Conservation (phyloP, 2,888 invertebrate species). For the Acleris laterana region DNA sequence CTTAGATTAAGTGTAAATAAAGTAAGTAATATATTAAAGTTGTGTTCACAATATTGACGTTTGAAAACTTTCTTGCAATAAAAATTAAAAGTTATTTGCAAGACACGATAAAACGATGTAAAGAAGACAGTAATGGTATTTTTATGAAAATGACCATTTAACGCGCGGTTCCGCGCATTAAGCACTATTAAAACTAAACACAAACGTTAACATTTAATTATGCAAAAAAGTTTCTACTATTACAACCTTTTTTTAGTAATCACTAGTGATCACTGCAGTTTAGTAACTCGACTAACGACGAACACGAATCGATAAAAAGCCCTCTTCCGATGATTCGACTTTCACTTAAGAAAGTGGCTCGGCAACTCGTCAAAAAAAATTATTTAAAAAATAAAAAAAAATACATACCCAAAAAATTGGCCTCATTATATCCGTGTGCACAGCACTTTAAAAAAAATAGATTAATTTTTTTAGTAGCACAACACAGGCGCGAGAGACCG, state of each 20-base stretch:
- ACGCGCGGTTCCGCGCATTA: conserved; percentile 26
- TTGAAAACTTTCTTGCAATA: too few relatives aligned
- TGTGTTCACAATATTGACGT: not conserved
- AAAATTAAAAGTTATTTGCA: not conserved
- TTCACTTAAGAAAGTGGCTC: conserved; percentile 71
- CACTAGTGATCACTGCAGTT: not conserved
- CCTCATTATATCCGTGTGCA: conserved; percentile 79
- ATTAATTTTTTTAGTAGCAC: conserved; percentile 62
- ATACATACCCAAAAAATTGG: conserved; percentile 77
- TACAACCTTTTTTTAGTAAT: conserved; percentile 38
- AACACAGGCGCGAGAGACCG: conserved; percentile 76
- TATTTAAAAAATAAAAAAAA: conserved; percentile 39
- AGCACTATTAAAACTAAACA: conserved; percentile 21
- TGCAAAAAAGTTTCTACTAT: conserved; percentile 33
- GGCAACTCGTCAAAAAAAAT: conserved; percentile 39
- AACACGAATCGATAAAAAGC: conserved; percentile 58
- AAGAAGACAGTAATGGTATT: not conserved
- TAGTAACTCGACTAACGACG: conserved; percentile 45
- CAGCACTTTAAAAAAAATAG: conserved; percentile 65
- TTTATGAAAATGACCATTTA: conserved; percentile 24
- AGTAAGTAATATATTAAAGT: not conserved
- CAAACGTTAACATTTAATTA: conserved; percentile 28
- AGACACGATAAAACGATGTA: not conserved
- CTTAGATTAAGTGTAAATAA: too few relatives aligned
- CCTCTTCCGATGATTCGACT: conserved; percentile 62